Evolutionary conservation across 2,888 invertebrate genomes (phyloP), one percentile per base, ranked within the genome.

Genomic region (Tyria jacobaeae): DNA sequence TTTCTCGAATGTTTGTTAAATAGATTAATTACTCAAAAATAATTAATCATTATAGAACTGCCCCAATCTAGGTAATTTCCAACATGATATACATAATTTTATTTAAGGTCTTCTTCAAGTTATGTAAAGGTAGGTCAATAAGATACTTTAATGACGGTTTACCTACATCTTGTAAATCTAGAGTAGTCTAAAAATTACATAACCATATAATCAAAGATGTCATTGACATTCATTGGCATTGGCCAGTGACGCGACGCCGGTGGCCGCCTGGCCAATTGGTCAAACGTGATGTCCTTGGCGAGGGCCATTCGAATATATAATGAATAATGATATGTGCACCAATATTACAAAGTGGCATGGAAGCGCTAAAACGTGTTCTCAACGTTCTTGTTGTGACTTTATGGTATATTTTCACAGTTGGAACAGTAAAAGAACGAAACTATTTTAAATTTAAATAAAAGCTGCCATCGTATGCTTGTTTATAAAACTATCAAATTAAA

Each of bases 201-300:
- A 80, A 82, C 82, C 69, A 70, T 39, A 77, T 76, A 44, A 44
- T 74, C 73, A 66, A 78, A 70, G 73, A 75, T 79, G 85, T 83
- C 85, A 84, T 82, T 87, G 86, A 85, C 86, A 84, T 85, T 83
- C 77, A 78, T 70, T 76, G 70, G 69, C 80, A 77, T 67, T 75
- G 79, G 66, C 75, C 68, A 70, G 73, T 67, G 68, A 67, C 62
- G 67, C 73, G 70, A 53, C 75, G 75, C 65, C 66, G 78, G 75
- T 79, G 83, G 79, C 81, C 81, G 78, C 78, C 76, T 81, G 80
- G 78, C 78, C 83, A 82, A 85, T 82, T 81, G 80, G 76, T 66
- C 77, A 72, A 80, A 80, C 77, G 76, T 76, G 77, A 74, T 82
- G 85, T 81, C 85, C 82, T 87, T 86, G 83, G 73, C 77, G 79